Evolutionary conservation across 2,797 vertebrate genomes (phyloP).

Genomic region (Borostomias antarcticus): DNA sequence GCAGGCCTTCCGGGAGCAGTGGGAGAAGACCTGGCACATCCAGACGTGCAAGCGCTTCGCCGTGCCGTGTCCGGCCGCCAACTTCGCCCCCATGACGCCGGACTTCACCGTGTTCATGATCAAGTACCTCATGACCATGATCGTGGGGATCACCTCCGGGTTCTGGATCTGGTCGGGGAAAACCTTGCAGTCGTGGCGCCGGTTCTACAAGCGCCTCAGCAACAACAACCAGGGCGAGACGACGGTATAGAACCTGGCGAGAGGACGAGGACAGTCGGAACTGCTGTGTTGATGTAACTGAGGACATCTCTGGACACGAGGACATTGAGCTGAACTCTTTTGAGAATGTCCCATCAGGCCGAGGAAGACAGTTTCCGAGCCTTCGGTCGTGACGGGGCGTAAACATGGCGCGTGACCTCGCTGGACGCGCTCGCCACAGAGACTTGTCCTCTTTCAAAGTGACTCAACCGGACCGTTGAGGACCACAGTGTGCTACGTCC

Average conservation of each 20-base stretch:
- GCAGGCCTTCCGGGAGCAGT: slow-evolving; percentile 85
- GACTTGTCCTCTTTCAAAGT: slow-evolving; percentile 14
- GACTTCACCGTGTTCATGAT: slow-evolving; percentile 94
- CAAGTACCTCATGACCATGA: slow-evolving; percentile 95
- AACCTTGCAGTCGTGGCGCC: slow-evolving; percentile 89
- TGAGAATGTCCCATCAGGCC: slow-evolving; percentile 9
- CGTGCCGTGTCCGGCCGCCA: slow-evolving; percentile 80
- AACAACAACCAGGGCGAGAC: slow-evolving; percentile 85
- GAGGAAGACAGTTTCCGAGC: slow-evolving; percentile 12
- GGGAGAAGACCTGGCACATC: slow-evolving; percentile 89
- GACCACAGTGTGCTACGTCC: not conserved
- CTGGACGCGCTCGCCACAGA: not conserved
- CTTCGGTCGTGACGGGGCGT: slow-evolving; percentile 5
- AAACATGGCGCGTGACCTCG: slow-evolving; percentile 11
- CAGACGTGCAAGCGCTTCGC: slow-evolving; percentile 88
- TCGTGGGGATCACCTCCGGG: slow-evolving; percentile 90
- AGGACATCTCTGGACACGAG: not conserved
- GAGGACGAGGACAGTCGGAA: not conserved
- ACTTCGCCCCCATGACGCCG: slow-evolving; percentile 81
- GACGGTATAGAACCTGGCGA: slow-evolving; percentile 69
- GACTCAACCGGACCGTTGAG: slow-evolving; percentile 9
- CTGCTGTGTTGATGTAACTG: not conserved
- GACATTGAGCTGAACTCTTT: not conserved
- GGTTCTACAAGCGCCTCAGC: slow-evolving; percentile 86
- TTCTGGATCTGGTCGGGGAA: slow-evolving; percentile 97